phyloP scores from a whole-genome alignment of 2,797 vertebrate species.

The Cirrhinus molitorella region DNA sequence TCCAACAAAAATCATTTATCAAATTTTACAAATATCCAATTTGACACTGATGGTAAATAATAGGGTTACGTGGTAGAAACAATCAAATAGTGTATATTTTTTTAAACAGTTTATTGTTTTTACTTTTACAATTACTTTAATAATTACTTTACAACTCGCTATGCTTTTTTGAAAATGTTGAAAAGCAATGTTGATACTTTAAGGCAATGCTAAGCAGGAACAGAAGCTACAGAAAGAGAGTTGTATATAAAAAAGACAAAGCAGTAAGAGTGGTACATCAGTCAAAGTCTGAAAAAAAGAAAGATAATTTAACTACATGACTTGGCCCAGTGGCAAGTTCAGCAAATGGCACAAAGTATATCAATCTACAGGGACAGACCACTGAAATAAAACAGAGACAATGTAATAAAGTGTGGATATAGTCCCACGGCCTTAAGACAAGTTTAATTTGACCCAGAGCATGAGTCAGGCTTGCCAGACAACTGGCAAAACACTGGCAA shows the following conservation, averaged over 20 bases:
- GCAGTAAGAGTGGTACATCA: background rate
- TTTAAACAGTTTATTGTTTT: background rate
- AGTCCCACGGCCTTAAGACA: background rate
- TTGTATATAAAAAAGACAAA: background rate
- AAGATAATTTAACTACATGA: background rate
- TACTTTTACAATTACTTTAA: background rate
- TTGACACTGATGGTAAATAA: background rate
- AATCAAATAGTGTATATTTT: background rate
- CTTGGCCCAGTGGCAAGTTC: slow-evolving; percentile 38
- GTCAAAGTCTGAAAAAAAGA: background rate
- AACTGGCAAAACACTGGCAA: slow-evolving; percentile 9
- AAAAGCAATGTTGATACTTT: background rate
- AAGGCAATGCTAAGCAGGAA: background rate
- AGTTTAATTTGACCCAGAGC: background rate
- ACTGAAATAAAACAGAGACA: slow-evolving; percentile 24
- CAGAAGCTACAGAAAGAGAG: slow-evolving; percentile 13
- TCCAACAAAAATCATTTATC: background rate
- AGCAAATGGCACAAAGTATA: slow-evolving; percentile 18
- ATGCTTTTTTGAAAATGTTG: background rate
- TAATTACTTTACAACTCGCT: background rate
- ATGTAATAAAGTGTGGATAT: slow-evolving; percentile 8
- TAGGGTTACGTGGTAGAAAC: background rate
- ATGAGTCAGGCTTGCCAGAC: slow-evolving; percentile 21
- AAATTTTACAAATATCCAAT: background rate
- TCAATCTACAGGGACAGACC: background rate